Evolutionary conservation across 2,113 vertebrate genomes (phyloP).

Genomic region (Bubalus kerabau): DNA sequence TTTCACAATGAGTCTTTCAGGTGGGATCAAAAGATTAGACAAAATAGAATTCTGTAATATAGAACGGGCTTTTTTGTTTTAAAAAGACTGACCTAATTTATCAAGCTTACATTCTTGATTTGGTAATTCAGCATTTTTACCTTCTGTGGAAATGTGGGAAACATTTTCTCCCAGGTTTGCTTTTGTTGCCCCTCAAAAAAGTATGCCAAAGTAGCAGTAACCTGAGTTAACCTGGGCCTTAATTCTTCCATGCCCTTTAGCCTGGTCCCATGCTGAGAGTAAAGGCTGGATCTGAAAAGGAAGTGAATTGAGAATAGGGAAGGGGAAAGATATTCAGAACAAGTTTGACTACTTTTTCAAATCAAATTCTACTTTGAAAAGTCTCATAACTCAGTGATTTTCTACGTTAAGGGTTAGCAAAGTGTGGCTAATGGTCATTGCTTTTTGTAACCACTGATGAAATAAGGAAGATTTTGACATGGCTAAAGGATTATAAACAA

Average conservation of each 20-base stretch:
- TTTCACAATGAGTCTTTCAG: neutral
- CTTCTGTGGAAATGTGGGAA: neutral
- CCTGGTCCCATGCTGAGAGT: neutral
- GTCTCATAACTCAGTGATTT: neutral
- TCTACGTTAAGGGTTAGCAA: neutral
- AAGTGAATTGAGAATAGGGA: neutral
- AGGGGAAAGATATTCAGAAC: neutral
- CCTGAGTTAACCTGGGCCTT: neutral
- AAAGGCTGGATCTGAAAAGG: neutral
- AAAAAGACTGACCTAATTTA: constrained; percentile 18
- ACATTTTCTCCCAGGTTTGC: neutral
- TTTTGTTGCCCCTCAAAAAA: neutral
- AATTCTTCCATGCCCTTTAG: neutral
- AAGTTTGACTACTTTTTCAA: neutral
- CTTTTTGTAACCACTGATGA: neutral
- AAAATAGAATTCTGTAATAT: neutral
- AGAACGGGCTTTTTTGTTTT: neutral
- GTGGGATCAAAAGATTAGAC: neutral
- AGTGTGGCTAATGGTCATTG: neutral
- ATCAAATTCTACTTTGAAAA: neutral
- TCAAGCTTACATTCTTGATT: neutral
- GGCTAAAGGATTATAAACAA: neutral
- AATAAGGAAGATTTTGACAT: neutral
- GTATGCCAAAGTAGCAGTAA: neutral
- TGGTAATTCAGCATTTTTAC: neutral